Conservation (phyloP, 2,113 vertebrate species). For the Dromaius novaehollandiae region DNA sequence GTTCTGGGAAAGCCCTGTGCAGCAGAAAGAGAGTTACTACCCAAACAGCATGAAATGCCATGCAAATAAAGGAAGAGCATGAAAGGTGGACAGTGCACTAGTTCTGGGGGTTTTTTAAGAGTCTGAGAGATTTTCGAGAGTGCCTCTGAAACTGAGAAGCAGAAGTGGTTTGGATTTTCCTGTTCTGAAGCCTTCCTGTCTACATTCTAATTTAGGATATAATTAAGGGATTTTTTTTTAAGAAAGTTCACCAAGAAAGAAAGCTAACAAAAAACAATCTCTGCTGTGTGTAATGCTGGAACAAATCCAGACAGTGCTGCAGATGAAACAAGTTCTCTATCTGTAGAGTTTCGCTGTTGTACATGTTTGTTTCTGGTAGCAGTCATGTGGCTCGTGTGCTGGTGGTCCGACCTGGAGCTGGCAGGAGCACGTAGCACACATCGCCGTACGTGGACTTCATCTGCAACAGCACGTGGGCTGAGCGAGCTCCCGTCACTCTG, state of each 20-base stretch:
- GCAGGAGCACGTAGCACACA: not conserved
- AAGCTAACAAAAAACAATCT: not conserved
- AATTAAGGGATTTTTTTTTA: not conserved
- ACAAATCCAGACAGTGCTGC: not conserved
- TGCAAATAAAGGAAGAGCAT: not conserved
- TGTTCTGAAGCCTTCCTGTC: not conserved
- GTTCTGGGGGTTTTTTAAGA: not conserved
- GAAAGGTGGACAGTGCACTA: not conserved
- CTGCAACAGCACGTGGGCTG: not conserved
- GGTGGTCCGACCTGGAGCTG: not conserved
- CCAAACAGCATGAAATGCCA: not conserved
- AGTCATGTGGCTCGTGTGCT: not conserved
- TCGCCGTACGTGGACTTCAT: not conserved
- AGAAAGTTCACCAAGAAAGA: not conserved
- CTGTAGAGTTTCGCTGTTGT: not conserved
- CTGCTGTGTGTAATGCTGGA: not conserved
- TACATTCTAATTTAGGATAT: not conserved
- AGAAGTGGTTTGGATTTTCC: conserved; percentile 23
- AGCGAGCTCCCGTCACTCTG: not conserved
- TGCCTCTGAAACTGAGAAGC: not conserved
- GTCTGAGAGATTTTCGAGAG: not conserved
- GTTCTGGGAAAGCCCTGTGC: not conserved
- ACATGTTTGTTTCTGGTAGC: not conserved
- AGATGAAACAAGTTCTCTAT: not conserved
- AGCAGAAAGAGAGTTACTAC: not conserved